Base-by-base conservation (phyloP, 2,113 vertebrate species). In the Dromiciops gliroides region DNA sequence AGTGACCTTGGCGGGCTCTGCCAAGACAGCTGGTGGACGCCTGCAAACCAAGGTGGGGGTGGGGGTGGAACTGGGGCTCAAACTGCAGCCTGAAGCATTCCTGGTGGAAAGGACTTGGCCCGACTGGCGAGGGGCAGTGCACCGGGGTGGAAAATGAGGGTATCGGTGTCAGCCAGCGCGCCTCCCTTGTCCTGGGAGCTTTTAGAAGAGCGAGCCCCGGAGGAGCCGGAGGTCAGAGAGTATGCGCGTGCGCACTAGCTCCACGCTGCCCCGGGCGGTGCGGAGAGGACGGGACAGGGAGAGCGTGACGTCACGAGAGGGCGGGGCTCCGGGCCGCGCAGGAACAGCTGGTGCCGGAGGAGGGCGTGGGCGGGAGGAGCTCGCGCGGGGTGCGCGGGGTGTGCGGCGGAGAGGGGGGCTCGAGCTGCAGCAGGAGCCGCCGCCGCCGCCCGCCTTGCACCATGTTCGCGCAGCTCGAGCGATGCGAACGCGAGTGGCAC, bases 401-500 rank as follows among this genome's bases (percentile, higher is more conserved):
- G 49, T 37, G 96, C 93, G 93, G 96, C 60, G 96, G 94, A 95
- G 60, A 44, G 93, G 48, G 11, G 91, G 95, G 94, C 94, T 91
- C 90, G 24, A 89, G 93, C 94, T 48, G 95, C 95, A 48, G 93
- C 93, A 95, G 92, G 93, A 3, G 93, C 92, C 56, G 83, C 91
- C 51, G 90, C 93, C 90, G 37, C 89, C 51, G 8, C 37, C n/a
- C 92, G 22, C 92, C 96, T 95, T 50, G 95, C 96, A 90, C 94
- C 97, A 98, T 98, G 98, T 92, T 94, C 50, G 96, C 48, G 98
- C 98, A 98, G 97, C 98, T 98, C 96, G 98, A 98, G 95, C 98
- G 97, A 93, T 99, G 98, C 97, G 98, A 98, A 96, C 97, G 97
- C 90, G 99, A 99, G 97, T 99, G 99, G 99, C 97, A 98, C 26